Evolutionary conservation across 2,888 invertebrate genomes (phyloP), one percentile per base, ranked within the genome.

Genomic region (Dolichopus griseipennis): DNA sequence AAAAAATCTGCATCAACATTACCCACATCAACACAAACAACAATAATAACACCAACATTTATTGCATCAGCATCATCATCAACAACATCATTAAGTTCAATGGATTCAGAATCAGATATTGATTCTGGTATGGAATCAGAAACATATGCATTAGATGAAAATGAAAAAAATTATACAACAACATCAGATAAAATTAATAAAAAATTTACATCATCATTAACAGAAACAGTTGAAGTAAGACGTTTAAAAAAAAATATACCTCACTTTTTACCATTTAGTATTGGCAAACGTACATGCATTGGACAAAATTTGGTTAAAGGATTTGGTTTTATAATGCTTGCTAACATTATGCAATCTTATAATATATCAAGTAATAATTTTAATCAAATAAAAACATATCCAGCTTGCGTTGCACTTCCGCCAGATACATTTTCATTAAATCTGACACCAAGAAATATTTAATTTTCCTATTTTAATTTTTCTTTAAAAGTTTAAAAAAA

Each of bases 241-340:
- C 78, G 83, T 0, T 81, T 86, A 0, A 85, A 78, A 71, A 84
- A 81, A 72, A 86, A 86, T 73, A 84, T 87, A 12, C 85, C 90
- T 0, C 88, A 91, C 76, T 93, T 93, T 76, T 82, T 93, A 15
- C 93, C 93, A 0, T 94, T 93, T 80, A 91, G 92, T 76, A 91
- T 91, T 64, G 93, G 93, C 9, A 92, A 90, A 75, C 82, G 93
- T n/a, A 91, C 92, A 0, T 93, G 93, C 76, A 90, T 93, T 69
- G 93, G 93, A 0, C 92, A 92, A 75, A 88, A 89, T 61, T 80
- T 94, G 65, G 90, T 93, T 0, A 88, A 90, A 20, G 88, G 90
- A 1, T 91, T 90, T 81, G 86, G 88, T 65, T 90, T 92, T 74
- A 85, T 91, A 0, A 84, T 90, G 78, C 82, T 91, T 64, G 88